These are phyloP conservation scores for Balaenoptera acutorostrata DNA, from an alignment of 2,113 vertebrate genomes.

Conservation along the genomic window DNA sequence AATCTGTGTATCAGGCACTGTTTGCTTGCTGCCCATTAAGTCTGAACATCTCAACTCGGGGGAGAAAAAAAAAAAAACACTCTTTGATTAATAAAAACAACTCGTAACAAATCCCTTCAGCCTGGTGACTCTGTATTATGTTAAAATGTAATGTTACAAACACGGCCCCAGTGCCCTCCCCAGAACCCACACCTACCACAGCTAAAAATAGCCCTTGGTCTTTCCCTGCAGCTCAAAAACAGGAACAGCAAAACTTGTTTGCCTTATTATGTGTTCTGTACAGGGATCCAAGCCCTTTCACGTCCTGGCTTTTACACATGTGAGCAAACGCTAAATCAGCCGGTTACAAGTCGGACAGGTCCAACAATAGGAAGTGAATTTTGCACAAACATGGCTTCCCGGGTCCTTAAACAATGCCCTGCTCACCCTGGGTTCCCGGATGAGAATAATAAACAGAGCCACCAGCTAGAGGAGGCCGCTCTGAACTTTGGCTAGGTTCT, in stretches of 20 bases:
- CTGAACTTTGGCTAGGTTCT: background rate
- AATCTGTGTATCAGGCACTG: background rate
- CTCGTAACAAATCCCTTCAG: slow-evolving; percentile 25
- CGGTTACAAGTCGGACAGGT: background rate
- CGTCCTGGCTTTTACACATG: slow-evolving; percentile 9
- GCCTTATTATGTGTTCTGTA: background rate
- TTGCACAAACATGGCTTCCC: background rate
- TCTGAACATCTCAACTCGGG: slow-evolving; percentile 30
- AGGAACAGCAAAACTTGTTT: slow-evolving; percentile 55
- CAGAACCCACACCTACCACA: slow-evolving; percentile 30
- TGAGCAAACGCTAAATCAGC: background rate
- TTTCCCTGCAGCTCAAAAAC: slow-evolving; percentile 47
- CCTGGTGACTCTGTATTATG: slow-evolving; percentile 26
- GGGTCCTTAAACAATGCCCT: background rate
- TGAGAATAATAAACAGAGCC: background rate
- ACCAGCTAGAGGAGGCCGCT: background rate
- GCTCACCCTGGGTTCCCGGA: background rate
- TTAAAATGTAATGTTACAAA: slow-evolving; percentile 29
- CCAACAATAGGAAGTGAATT: slow-evolving; percentile 9
- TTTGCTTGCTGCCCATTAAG: background rate
- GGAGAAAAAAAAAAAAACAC: background rate
- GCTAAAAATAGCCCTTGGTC: slow-evolving; percentile 57
- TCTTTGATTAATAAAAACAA: slow-evolving; percentile 60
- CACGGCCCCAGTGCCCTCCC: background rate
- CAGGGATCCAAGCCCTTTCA: background rate